A percentile compares a stretch with the other conserved stretches of the same genome.
These are phyloP conservation scores for Coregonus ussuriensis DNA, from an alignment of 2,797 vertebrate species.

Conservation along the genomic window DNA sequence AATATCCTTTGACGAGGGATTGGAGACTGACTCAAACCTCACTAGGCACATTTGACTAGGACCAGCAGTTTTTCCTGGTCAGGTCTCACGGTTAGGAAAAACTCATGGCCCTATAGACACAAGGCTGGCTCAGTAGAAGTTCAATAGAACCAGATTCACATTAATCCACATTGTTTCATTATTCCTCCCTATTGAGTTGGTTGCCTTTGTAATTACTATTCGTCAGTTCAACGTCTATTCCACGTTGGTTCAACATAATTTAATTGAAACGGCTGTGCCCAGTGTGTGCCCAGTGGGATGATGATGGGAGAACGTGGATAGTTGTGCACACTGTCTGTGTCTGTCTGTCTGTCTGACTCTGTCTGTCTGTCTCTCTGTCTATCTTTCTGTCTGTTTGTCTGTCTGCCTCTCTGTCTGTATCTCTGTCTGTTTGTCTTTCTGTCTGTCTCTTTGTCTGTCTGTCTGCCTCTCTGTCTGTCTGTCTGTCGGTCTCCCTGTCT, in stretches of 20 bases:
- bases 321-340: not conserved
- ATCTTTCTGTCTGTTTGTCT: too few species aligned
- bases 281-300: too few species aligned
- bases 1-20: not conserved
- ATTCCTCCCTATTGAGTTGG: not conserved
- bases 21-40: not conserved
- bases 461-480: not conserved
- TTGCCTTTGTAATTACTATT: not conserved
- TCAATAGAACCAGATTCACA: not conserved
- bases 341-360: too few species aligned
- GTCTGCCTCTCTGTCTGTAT: not conserved
- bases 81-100: not conserved
- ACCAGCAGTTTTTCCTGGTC: not conserved
- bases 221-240: not conserved
- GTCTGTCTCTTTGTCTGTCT: too few species aligned
- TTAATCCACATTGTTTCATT: not conserved
- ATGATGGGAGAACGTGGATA: not conserved
- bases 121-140: not conserved
- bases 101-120: not conserved
- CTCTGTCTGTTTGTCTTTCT: not conserved
- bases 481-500: not conserved
- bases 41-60: not conserved
- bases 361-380: too few species aligned
- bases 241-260: too few species aligned
- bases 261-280: too few species aligned